Evolutionary conservation across 2,888 invertebrate species (phyloP).

Genomic region (Rhamphomyia laevipes): DNA sequence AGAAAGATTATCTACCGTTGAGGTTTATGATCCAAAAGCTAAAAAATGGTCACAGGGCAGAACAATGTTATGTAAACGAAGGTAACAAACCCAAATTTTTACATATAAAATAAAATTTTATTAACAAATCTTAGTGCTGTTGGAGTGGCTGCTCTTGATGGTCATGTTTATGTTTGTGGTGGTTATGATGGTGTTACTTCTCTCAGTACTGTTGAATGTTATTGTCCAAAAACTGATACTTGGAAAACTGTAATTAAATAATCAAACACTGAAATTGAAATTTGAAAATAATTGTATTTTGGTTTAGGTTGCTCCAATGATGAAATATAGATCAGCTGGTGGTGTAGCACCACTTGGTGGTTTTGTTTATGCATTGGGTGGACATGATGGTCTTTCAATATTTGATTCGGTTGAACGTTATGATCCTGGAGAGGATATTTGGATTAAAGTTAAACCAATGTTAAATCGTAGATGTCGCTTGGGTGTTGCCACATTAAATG

Average conservation of each 20-base stretch:
- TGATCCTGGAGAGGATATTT: slow-evolving; percentile 58
- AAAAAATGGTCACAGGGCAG: slow-evolving; percentile 66
- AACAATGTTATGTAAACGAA: slow-evolving; percentile 68
- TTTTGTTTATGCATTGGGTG: slow-evolving; percentile 70
- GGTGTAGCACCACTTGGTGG: slow-evolving; percentile 55
- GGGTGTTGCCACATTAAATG: slow-evolving; percentile 69
- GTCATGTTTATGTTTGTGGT: slow-evolving; percentile 70
- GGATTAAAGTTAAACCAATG: slow-evolving; percentile 69
- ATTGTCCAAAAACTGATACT: slow-evolving; percentile 57
- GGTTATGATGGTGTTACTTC: slow-evolving; percentile 79
- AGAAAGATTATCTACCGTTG: slow-evolving; percentile 70
- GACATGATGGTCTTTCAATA: slow-evolving; percentile 79
- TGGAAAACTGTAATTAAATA: slow-evolving; percentile 53
- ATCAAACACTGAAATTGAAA: neutral
- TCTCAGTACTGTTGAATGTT: slow-evolving; percentile 67
- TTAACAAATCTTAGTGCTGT: slow-evolving; percentile 47
- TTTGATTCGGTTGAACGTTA: slow-evolving; percentile 78
- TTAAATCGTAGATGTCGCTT: slow-evolving; percentile 67
- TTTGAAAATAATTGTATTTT: neutral
- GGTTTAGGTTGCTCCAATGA: slow-evolving; percentile 38
- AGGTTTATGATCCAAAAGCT: slow-evolving; percentile 64
- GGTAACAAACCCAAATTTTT: slow-evolving; percentile 37
- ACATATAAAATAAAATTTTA: neutral
- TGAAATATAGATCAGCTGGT: slow-evolving; percentile 50
- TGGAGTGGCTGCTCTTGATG: slow-evolving; percentile 67